Conservation (phyloP, 2,797 vertebrate genomes). For the Lacerta agilis region DNA sequence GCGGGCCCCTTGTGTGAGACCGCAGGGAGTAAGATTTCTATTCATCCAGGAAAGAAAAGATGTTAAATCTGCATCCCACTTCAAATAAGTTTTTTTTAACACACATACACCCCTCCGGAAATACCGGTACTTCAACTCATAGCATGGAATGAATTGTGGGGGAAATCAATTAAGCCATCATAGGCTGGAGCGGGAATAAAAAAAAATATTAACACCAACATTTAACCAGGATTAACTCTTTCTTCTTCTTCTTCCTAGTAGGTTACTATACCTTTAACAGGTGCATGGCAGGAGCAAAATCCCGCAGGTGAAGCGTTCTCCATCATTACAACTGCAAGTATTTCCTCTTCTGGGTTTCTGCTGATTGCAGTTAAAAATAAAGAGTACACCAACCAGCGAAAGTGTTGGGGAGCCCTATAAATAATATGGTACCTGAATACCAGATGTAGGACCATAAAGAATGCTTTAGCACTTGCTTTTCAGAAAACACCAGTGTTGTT, state of each 20-base stretch:
- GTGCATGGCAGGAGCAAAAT: background rate
- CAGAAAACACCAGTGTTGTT: slow-evolving; percentile 12
- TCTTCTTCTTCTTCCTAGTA: too few species aligned
- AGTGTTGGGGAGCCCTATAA: background rate
- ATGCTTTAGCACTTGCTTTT: slow-evolving; percentile 3
- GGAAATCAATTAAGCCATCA: background rate
- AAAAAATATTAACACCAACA: background rate
- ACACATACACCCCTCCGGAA: too few species aligned
- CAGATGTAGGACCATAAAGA: slow-evolving; percentile 3
- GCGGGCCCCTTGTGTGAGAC: background rate
- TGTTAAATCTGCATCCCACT: background rate
- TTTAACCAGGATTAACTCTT: background rate
- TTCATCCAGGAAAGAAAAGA: slow-evolving; percentile 9
- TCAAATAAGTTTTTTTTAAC: background rate
- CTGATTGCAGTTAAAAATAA: background rate
- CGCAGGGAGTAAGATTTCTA: background rate
- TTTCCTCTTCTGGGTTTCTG: background rate
- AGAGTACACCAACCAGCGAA: background rate
- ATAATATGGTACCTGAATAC: background rate
- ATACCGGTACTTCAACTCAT: background rate
- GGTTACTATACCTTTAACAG: background rate
- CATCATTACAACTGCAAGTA: background rate
- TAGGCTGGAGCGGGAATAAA: background rate
- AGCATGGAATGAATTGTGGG: background rate
- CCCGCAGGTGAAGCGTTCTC: background rate